Base-by-base conservation (phyloP, 2,888 invertebrate species). In the Bhutanitis thaidina region DNA sequence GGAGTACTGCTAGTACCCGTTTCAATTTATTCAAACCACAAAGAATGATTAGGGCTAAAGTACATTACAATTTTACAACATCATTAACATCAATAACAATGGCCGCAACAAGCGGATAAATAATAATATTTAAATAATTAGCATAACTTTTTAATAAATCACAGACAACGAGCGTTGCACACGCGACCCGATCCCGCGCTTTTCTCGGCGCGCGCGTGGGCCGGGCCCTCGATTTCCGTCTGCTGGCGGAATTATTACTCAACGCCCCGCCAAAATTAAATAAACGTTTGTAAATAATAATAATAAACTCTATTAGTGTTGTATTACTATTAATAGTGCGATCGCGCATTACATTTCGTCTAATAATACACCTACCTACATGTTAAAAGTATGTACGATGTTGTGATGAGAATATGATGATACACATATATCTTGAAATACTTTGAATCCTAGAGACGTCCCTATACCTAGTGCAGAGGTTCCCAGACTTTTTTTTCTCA, bases 181-280 rank as follows among this genome's bases (percentile, higher is more conserved):
- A 54, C 58, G 58, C 51, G 53, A 48, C 54, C 38, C 43, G 25
- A 40, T 47, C 47, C 20, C 52, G 47, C 49, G 65, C 65, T 74
- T 74, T 74, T 74, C 70, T 64, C 50, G 51, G 53, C 57, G 74
- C 76, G 79, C 80, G 77, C 81, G 84, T 65, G 79, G 63, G 72
- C 25, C 38, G 45, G 35, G 38, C 76, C 72, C 76, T 71, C 71
- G 68, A 77, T 78, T 69, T 74, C 75, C 79, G 70, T 68, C 67
- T 65, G 67, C 61, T 37, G 38, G 46, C 50, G 47, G n/a, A 47
- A 46, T 46, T 50, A 45, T 45, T 51, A 16, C 45, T 27, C 45
- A 45, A 84, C 74, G 59, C 64, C 59, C 58, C 58, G 58, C 62
- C 60, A 53, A 57, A 53, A 44, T 50, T 39, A 56, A 54, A 58